Evolutionary conservation across 2,888 invertebrate genomes (phyloP).

Genomic region (Agapostemon virescens): DNA sequence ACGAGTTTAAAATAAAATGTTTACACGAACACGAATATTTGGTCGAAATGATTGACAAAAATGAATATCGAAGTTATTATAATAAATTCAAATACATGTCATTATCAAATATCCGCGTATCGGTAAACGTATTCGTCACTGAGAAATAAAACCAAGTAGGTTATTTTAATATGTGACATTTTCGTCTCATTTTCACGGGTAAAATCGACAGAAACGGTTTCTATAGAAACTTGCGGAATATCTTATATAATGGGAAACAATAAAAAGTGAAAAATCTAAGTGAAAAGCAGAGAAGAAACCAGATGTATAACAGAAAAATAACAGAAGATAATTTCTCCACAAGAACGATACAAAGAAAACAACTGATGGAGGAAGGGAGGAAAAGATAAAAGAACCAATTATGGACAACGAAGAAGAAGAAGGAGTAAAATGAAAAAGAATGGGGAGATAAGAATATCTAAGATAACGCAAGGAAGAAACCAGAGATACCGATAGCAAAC

Average conservation of each 20-base stretch:
- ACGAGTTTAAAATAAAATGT: background rate
- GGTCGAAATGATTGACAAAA: background rate
- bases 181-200: background rate
- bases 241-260: background rate
- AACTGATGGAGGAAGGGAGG: background rate
- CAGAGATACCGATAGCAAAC: background rate
- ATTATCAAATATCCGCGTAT: background rate
- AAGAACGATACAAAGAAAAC: background rate
- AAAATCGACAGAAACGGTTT: background rate
- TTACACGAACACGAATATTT: background rate
- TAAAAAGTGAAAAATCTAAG: background rate
- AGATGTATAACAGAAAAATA: background rate
- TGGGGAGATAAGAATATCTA: background rate
- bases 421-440: background rate
- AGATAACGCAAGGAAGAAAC: background rate
- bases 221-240: background rate
- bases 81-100: background rate
- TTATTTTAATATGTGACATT: background rate
- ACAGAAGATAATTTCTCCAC: background rate
- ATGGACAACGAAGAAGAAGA: background rate
- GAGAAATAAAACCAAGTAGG: background rate
- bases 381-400: background rate
- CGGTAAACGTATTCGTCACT: background rate
- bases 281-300: background rate
- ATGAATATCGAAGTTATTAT: background rate